These are phyloP conservation scores for Volucella bombylans DNA, from an alignment of 2,888 invertebrate genomes.

Conservation along the genomic window DNA sequence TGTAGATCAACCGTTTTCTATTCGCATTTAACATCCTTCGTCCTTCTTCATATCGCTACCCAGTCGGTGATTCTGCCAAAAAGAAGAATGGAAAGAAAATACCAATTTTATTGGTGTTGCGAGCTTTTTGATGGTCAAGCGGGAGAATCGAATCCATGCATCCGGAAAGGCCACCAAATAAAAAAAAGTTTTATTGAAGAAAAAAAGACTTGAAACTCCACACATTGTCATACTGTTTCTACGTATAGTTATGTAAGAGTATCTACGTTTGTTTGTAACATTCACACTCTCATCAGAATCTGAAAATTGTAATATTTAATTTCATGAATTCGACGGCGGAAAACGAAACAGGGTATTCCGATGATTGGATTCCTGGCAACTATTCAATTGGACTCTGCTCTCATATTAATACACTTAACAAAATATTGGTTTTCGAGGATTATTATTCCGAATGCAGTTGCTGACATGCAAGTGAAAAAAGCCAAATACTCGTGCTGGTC, in stretches of 20 bases:
- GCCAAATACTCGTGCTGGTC: too few species aligned
- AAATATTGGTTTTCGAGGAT: constrained; percentile 58
- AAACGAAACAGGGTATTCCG: background rate
- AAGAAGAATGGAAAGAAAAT: constrained; percentile 48
- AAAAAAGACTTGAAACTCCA: constrained; percentile 25
- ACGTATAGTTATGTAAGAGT: too few species aligned
- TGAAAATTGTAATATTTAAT: constrained; percentile 15
- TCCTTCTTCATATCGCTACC: constrained; percentile 17
- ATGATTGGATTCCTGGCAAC: constrained; percentile 1
- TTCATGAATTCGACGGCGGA: background rate
- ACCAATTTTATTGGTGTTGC: constrained; percentile 62
- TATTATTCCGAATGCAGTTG: constrained; percentile 38
- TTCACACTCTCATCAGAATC: background rate
- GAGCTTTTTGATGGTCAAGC: constrained; percentile 62
- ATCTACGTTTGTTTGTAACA: too few species aligned
- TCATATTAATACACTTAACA: constrained; percentile 55
- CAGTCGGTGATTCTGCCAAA: constrained; percentile 20
- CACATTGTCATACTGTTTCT: background rate
- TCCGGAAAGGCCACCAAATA: background rate
- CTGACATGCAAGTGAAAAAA: constrained; percentile 12
- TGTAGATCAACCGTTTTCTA: constrained; percentile 44
- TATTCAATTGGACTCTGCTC: background rate
- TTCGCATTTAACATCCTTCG: constrained; percentile 39
- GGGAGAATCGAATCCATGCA: background rate
- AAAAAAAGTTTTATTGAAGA: constrained; percentile 6